These are phyloP conservation scores for Carlito syrichta DNA, from an alignment of 2,113 vertebrate species.

Conservation along the genomic window DNA sequence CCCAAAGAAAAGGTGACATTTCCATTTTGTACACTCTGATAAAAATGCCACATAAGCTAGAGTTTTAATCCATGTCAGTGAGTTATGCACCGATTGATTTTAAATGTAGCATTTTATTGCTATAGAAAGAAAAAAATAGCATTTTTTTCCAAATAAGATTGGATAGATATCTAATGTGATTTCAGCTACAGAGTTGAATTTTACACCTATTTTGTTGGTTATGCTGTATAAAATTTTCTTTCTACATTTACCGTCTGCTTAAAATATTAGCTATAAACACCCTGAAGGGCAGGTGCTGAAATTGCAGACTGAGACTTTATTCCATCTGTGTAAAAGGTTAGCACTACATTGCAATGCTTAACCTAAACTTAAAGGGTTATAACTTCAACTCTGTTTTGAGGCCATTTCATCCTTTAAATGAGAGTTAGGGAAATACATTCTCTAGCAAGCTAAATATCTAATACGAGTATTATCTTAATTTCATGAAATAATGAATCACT, in stretches of 20 bases:
- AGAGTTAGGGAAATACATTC: not conserved
- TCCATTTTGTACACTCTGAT: constrained; percentile 56
- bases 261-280: constrained; percentile 54
- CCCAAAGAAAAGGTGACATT: constrained; percentile 70
- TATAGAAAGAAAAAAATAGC: not conserved
- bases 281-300: constrained; percentile 50
- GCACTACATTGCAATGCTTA: not conserved
- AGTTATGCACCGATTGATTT: constrained; percentile 37
- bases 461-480: not conserved
- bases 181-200: constrained; percentile 39
- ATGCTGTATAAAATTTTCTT: constrained; percentile 18
- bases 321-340: constrained; percentile 53
- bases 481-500: constrained; percentile 23
- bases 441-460: not conserved
- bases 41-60: constrained; percentile 46
- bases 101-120: constrained; percentile 68
- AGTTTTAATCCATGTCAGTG: constrained; percentile 46
- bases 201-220: constrained; percentile 31
- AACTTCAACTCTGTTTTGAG: constrained; percentile 8
- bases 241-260: constrained; percentile 15
- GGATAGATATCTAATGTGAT: constrained; percentile 33
- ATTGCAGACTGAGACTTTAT: constrained; percentile 7
- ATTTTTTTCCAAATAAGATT: constrained; percentile 35
- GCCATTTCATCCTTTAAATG: not conserved
- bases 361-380: constrained; percentile 50